A percentile compares a stretch with the other conserved stretches of the same genome.
phyloP scores from a whole-genome alignment of 2,797 vertebrate genomes.

The Myotis pilosus region DNA sequence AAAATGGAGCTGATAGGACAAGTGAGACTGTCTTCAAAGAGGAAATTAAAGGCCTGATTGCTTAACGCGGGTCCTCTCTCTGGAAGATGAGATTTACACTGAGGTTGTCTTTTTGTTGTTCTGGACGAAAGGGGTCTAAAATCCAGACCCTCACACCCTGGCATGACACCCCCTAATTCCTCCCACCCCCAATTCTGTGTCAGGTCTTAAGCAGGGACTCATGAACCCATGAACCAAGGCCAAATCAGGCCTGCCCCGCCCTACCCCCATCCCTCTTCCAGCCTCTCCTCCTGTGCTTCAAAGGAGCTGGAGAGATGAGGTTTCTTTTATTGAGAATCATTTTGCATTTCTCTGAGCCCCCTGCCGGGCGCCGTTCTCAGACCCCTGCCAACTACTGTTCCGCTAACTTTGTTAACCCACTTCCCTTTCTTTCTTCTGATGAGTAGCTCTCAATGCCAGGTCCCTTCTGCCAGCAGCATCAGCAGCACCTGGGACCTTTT shows the following conservation, averaged over 20 bases:
- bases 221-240: constrained; percentile 37
- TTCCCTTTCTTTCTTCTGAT: background rate
- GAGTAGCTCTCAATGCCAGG: background rate
- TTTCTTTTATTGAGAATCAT: background rate
- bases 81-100: constrained; percentile 52
- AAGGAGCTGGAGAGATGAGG: background rate
- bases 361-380: background rate
- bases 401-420: background rate
- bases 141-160: background rate
- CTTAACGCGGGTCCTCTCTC: constrained; percentile 23
- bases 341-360: background rate
- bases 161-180: background rate
- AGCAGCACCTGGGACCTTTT: background rate
- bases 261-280: constrained; percentile 4
- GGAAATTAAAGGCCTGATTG: constrained; percentile 62
- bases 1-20: constrained; percentile 48
- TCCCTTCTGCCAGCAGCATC: background rate
- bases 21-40: constrained; percentile 43
- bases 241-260: constrained; percentile 4
- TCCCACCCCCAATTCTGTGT: constrained; percentile 41
- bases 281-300: background rate
- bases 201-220: constrained; percentile 21
- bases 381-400: background rate
- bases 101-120: background rate
- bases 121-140: constrained; percentile 33